Percentiles rank a stretch among this genome's conserved stretches.
phyloP scores from a whole-genome alignment of 2,113 vertebrate genomes.

The Ageneiosus marmoratus region DNA sequence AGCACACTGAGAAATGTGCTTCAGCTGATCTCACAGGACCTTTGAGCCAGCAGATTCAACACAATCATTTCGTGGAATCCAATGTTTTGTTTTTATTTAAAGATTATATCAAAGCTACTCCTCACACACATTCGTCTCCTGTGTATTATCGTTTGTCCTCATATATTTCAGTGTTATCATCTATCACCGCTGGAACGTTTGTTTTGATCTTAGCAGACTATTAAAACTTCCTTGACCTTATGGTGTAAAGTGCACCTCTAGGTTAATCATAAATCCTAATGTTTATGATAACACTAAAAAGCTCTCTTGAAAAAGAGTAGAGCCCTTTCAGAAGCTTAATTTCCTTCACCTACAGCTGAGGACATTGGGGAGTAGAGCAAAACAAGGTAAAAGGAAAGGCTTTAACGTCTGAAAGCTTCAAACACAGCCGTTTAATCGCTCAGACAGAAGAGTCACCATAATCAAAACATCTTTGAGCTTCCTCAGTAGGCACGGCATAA shows the following conservation, averaged over 20 bases:
- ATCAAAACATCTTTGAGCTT: conserved; percentile 10
- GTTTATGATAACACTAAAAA: background rate
- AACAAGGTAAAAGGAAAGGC: conserved; percentile 1
- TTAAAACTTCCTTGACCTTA: conserved; percentile 1
- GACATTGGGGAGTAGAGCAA: background rate
- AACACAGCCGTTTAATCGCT: background rate
- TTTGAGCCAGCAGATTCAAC: conserved; percentile 3
- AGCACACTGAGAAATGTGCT: background rate
- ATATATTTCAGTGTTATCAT: background rate
- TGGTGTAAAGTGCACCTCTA: background rate
- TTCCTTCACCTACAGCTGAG: conserved; percentile 3
- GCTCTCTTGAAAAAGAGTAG: background rate
- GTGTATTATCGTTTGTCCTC: background rate
- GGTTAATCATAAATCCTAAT: conserved; percentile 15
- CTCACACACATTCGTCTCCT: background rate
- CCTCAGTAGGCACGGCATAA: conserved; percentile 33
- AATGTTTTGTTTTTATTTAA: background rate
- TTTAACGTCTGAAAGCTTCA: background rate
- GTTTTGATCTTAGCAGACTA: background rate
- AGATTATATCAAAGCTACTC: background rate
- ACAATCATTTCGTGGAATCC: background rate
- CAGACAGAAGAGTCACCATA: conserved; percentile 7
- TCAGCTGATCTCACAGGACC: conserved; percentile 4
- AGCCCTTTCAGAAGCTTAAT: background rate
- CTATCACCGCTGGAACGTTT: background rate